Conservation (phyloP, 2,797 vertebrate genomes). For the Phrynocephalus forsythii region DNA sequence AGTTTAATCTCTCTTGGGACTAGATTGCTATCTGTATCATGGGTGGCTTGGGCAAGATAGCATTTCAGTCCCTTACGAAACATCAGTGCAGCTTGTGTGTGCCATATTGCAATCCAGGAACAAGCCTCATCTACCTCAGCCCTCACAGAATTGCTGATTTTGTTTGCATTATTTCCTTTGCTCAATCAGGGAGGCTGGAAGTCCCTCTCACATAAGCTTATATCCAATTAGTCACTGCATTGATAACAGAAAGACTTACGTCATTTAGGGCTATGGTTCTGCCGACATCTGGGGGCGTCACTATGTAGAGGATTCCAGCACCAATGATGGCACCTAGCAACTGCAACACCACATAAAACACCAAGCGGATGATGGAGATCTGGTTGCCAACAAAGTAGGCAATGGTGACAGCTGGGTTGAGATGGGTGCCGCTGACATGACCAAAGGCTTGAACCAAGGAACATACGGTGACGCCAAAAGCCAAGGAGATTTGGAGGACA, state of each 20-base stretch:
- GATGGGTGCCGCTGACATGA: not conserved
- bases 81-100: not conserved
- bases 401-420: slow-evolving; percentile 25
- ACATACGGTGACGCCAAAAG: not conserved
- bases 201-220: not conserved
- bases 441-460: not conserved
- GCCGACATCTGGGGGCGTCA: slow-evolving; percentile 3
- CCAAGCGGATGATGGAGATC: slow-evolving; percentile 12
- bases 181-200: not conserved
- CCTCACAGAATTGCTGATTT: not conserved
- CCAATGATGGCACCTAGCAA: slow-evolving; percentile 7
- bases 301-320: slow-evolving; percentile 2
- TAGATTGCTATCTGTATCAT: not conserved
- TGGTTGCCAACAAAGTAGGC: slow-evolving; percentile 31
- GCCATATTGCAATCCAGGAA: not conserved
- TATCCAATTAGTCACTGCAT: not conserved
- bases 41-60: not conserved
- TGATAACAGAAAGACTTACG: slow-evolving; percentile 4
- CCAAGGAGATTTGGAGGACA: slow-evolving; percentile 16
- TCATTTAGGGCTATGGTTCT: slow-evolving; percentile 6
- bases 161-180: not conserved
- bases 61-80: not conserved
- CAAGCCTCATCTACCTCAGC: not conserved
- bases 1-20: not conserved
- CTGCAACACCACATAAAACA: slow-evolving; percentile 16